Conservation (phyloP, 2,113 vertebrate genomes). For the Lamprologus speciosus region DNA sequence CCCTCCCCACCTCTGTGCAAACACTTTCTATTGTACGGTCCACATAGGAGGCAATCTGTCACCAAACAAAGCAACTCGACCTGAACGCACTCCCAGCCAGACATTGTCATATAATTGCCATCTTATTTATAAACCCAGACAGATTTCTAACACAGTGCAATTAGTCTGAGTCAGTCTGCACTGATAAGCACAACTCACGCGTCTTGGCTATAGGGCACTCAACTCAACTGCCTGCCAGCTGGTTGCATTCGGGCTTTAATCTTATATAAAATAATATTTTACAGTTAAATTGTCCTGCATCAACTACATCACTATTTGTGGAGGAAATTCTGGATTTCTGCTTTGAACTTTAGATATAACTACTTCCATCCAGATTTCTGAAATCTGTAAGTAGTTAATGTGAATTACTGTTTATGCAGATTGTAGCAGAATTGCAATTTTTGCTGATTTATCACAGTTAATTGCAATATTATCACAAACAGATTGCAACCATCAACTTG, state of each 20-base stretch:
- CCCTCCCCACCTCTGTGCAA: background rate
- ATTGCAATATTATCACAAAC: background rate
- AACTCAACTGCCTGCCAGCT: background rate
- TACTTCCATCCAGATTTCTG: background rate
- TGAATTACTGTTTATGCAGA: background rate
- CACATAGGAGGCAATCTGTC: background rate
- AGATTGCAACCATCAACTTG: background rate
- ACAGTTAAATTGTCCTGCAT: background rate
- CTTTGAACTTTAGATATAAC: background rate
- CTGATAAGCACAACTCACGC: background rate
- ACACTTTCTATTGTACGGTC: background rate
- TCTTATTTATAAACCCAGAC: background rate
- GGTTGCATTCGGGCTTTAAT: background rate
- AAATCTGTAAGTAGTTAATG: background rate
- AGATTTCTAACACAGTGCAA: background rate
- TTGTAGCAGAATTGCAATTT: background rate
- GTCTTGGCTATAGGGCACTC: rapidly evolving
- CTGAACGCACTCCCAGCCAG: background rate
- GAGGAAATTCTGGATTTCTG: background rate
- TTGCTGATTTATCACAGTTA: background rate
- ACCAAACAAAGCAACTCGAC: background rate
- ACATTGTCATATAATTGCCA: background rate
- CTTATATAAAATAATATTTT: background rate
- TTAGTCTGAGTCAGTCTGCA: background rate
- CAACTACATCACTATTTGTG: background rate